These are phyloP conservation scores for Synanthedon vespiformis DNA, from an alignment of 2,888 invertebrate species.

Conservation along the genomic window DNA sequence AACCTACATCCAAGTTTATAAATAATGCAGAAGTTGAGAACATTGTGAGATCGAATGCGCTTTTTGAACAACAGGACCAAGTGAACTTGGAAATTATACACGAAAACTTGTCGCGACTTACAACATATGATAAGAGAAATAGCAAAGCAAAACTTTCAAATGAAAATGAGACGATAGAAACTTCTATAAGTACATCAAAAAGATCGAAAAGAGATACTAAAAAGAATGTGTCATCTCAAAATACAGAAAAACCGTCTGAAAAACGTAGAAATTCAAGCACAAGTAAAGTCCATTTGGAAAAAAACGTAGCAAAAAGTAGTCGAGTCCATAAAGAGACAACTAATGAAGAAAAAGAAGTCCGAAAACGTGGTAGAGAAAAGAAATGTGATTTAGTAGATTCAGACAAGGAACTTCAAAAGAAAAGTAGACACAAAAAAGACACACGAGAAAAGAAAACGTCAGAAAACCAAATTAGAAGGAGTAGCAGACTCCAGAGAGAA, in stretches of 20 bases:
- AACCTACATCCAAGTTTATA: conserved; percentile 37
- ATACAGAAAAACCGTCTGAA: too few relatives aligned
- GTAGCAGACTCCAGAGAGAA: conserved; percentile 28
- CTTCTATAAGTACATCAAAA: too few relatives aligned
- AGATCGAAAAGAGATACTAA: too few relatives aligned
- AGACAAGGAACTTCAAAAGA: not conserved
- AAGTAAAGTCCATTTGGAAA: too few relatives aligned
- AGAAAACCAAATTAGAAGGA: conserved; percentile 27
- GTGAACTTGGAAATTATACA: conserved; percentile 39
- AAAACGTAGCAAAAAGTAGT: not conserved
- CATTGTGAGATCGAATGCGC: conserved; percentile 30
- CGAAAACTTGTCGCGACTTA: conserved; percentile 41
- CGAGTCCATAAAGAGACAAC: not conserved
- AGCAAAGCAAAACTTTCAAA: conserved; percentile 3
- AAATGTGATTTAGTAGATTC: not conserved
- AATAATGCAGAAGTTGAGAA: conserved; percentile 18
- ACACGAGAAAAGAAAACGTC: not conserved
- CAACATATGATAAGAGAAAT: conserved; percentile 15
- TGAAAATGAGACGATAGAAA: not conserved
- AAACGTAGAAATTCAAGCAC: too few relatives aligned
- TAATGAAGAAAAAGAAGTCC: conserved; percentile 1
- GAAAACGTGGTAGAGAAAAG: conserved; percentile 4
- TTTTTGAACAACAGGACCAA: conserved; percentile 34
- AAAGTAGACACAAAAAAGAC: not conserved
- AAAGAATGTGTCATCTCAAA: too few relatives aligned